Base-by-base conservation (phyloP, 2,113 vertebrate species). In the Oryzias curvinotus region DNA sequence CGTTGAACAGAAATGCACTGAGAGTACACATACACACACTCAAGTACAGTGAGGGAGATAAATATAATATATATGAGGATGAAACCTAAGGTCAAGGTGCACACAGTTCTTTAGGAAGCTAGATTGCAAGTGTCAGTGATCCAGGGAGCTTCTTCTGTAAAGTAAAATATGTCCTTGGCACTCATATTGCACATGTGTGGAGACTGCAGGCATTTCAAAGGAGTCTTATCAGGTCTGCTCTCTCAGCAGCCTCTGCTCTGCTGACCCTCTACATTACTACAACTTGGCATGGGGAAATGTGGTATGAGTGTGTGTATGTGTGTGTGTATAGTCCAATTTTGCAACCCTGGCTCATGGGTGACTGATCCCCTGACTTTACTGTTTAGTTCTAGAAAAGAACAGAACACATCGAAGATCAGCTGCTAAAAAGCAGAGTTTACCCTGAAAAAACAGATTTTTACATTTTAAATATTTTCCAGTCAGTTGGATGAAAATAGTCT, bases 151-250 rank as follows among this genome's bases (percentile, higher is more conserved):
- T 59, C 62, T 87, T 88, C 71, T 18, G 30, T 71, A 76, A 70
- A 51, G 45, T 77, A 74, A 78, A 84, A 60, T 49, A 55, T 67
- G 70, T 75, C 80, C 81, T 87, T 88, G 87, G 61, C 72, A 62
- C 60, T 57, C 54, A 71, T 28, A 75, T 70, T 5, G 4, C 5
- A 50, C 62, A 71, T 62, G 77, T 75, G 82, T 70, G 82, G 57
- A 44, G 55, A 58, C 75, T 69, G 72, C 53, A 80, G 58, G 41
- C 55, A 17, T 75, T 78, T 69, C 23, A 75, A 73, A 78, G 66
- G 45, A 75, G 56, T 71, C 66, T 84, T 77, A 81, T 85, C 76
- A 78, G 85, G 78, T 68, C 55, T 36, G 36, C 66, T 63, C 59
- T 71, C 65, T 82, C 75, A 63, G 65, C 4, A 21, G 47, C 60